Base-by-base conservation (phyloP, 2,113 vertebrate species). In the Podarcis cretensis region DNA sequence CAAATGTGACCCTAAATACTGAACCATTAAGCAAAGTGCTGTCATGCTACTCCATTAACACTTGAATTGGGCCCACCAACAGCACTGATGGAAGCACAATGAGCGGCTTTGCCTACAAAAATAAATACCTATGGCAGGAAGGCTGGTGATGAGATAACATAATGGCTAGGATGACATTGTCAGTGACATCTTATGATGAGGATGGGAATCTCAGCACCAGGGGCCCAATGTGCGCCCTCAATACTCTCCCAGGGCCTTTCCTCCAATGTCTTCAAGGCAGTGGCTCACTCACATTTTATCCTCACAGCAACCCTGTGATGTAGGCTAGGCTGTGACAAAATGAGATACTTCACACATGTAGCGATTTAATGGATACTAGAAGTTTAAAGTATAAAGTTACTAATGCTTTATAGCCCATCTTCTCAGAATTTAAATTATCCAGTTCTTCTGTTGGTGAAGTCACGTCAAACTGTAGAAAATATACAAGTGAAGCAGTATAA, bases 391-490 rank as follows among this genome's bases (percentile, higher is more conserved):
- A 20, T 63, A 63, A 63, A 63, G 59, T 63, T 63, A 20, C 59
- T 63, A 63, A 63, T 63, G 59, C 59, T 63, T 63, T n/a, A n/a
- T n/a, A n/a, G n/a, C n/a, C 10, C 59, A 63, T 63, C 59, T 63
- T 63, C 59, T 63, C 59, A 63, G 59, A 63, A 63, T 63, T 63
- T 63, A 85, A 73, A n/a, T 7, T 27, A 87, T 63, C 80, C 1
- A 1, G 48, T 77, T 92, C 48, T 88, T 43, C 57, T 85, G 83
- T 59, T 75, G 35, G 37, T 40, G 69, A 32, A 88, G 5, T n/a
- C 25, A 76, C 16, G 25, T 68, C 84, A 90, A 91, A 35, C 37
- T 85, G 48, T 54, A n/a, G 54, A 76, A 30, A 91, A 66, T n/a
- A 75, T 0, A 23, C 48, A 54, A 54, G 9, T 27, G 0, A 73